Conservation (phyloP, 2,113 vertebrate species). For the Hemiscyllium ocellatum region DNA sequence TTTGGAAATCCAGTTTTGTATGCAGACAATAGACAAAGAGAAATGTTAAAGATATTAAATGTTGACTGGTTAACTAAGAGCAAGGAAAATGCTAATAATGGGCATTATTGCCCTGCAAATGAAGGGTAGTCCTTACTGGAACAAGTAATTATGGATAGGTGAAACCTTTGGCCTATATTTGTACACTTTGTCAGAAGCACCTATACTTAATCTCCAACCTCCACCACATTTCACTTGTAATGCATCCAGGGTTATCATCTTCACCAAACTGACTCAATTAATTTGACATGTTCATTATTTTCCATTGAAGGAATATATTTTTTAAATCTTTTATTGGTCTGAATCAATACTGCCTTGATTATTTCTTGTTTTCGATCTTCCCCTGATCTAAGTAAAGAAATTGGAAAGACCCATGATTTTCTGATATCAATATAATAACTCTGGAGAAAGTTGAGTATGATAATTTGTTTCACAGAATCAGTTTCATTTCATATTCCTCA, state of each 20-base stretch:
- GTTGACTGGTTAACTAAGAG: background rate
- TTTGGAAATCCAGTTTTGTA: background rate
- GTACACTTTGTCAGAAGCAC: background rate
- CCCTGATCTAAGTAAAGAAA: background rate
- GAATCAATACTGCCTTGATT: background rate
- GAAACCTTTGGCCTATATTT: background rate
- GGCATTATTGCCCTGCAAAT: background rate
- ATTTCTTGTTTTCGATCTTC: background rate
- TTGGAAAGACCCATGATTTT: background rate
- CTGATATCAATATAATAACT: background rate
- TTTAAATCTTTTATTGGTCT: background rate
- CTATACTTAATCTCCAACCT: background rate
- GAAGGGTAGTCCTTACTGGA: background rate
- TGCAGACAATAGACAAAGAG: background rate
- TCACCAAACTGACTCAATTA: background rate
- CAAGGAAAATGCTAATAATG: background rate
- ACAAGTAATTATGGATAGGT: background rate
- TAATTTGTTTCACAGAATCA: background rate
- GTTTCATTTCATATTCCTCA: background rate
- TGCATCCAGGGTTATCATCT: background rate
- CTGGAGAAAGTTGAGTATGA: background rate
- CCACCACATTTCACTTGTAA: background rate
- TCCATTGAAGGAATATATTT: background rate
- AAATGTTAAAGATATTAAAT: background rate
- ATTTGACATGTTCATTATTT: background rate